Evolutionary conservation across 2,113 vertebrate genomes (phyloP).

Genomic region (Cathartes aura): DNA sequence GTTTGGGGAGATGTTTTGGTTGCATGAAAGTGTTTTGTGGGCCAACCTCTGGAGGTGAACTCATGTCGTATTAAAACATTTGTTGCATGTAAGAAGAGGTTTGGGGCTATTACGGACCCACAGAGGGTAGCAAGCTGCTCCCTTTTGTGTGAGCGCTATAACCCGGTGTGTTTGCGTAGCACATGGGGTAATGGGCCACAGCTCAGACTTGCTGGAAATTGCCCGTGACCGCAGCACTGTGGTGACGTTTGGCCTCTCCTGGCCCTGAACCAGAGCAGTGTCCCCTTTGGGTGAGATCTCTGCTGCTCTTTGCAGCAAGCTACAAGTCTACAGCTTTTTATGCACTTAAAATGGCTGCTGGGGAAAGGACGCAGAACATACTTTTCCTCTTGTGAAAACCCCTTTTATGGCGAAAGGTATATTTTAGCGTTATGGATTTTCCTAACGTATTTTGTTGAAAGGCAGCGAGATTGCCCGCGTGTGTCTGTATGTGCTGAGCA

Average conservation of each 20-base stretch:
- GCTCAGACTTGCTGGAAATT: neutral
- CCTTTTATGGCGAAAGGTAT: neutral
- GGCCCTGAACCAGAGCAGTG: neutral
- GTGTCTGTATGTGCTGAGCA: constrained; percentile 15
- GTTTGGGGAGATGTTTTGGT: neutral
- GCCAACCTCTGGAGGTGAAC: neutral
- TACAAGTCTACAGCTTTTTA: neutral
- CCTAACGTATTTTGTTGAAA: neutral
- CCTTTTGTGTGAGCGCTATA: fast-evolving
- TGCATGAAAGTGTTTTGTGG: neutral
- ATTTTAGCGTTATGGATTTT: constrained; percentile 14
- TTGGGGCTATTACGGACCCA: neutral
- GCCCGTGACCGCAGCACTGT: fast-evolving
- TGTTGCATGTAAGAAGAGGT: neutral
- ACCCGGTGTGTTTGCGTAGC: neutral
- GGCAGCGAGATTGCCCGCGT: neutral
- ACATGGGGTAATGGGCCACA: fast-evolving
- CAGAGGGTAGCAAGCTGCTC: neutral
- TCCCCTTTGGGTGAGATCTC: neutral
- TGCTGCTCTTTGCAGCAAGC: neutral
- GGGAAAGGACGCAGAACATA: neutral
- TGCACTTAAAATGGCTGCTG: constrained; percentile 14
- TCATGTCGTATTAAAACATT: fast-evolving
- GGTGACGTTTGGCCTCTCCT: neutral
- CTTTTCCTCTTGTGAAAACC: neutral